A percentile compares a stretch with the other conserved stretches of the same genome.
Conservation (phyloP, 2,888 invertebrate genomes). For the Drosophila niveifrons region DNA sequence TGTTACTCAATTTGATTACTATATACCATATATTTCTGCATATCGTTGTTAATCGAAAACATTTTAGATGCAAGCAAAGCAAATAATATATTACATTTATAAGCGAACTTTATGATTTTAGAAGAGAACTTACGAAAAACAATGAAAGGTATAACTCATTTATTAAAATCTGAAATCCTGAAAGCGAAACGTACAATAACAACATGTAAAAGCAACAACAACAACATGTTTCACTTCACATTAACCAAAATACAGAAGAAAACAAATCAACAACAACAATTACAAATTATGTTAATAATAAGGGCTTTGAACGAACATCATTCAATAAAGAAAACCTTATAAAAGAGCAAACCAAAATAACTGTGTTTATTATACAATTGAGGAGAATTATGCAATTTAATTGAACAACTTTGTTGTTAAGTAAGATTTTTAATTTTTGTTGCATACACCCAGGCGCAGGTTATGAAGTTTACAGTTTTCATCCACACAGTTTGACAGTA, state of each 20-base stretch:
- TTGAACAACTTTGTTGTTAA: no score
- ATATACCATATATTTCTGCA: slow-evolving; percentile 64
- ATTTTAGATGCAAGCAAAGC: slow-evolving; percentile 38
- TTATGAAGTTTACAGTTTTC: not conserved
- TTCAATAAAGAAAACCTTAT: slow-evolving; percentile 71
- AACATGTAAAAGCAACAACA: slow-evolving; percentile 46
- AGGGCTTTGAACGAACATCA: slow-evolving; percentile 63
- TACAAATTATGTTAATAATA: slow-evolving; percentile 30
- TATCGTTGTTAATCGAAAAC: slow-evolving; percentile 69
- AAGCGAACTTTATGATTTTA: slow-evolving; percentile 46
- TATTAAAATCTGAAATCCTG: slow-evolving; percentile 34
- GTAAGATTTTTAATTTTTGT: not conserved
- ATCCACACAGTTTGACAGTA: slow-evolving; percentile 33
- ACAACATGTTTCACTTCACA: slow-evolving; percentile 44
- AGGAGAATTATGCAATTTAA: no score
- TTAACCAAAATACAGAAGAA: slow-evolving; percentile 60
- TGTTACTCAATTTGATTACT: slow-evolving; percentile 61
- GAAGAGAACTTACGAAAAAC: slow-evolving; percentile 19
- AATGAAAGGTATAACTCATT: slow-evolving; percentile 40
- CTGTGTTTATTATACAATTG: slow-evolving; percentile 1
- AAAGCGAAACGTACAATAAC: slow-evolving; percentile 41
- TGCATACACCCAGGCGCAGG: slow-evolving; percentile 50
- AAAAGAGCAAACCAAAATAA: slow-evolving; percentile 54
- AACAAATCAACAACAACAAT: slow-evolving; percentile 41
- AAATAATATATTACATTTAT: slow-evolving; percentile 47